These are phyloP conservation scores for Apus apus DNA, from an alignment of 2,113 vertebrate genomes.

Conservation along the genomic window DNA sequence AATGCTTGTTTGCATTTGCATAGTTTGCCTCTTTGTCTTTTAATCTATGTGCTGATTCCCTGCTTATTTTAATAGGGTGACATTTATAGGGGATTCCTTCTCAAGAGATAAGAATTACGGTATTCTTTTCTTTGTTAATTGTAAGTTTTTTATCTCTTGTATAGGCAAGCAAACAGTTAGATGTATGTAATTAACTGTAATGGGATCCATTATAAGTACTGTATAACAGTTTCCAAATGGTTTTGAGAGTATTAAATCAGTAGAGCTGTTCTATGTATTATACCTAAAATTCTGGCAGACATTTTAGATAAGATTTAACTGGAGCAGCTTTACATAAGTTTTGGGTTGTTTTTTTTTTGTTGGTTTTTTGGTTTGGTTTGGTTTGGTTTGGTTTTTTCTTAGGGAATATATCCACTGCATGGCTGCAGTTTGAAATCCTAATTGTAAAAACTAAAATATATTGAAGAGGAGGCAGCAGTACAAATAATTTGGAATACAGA, in stretches of 20 bases:
- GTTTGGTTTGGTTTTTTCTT: neutral
- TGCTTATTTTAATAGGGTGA: neutral
- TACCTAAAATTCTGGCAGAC: neutral
- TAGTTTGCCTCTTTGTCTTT: neutral
- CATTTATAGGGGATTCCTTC: neutral
- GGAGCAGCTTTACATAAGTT: neutral
- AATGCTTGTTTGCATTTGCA: neutral
- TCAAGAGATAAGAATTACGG: neutral
- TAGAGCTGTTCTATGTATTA: neutral
- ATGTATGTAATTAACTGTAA: neutral
- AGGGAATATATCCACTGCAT: neutral
- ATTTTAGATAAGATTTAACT: neutral
- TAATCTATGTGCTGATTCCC: neutral
- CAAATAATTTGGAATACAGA: neutral
- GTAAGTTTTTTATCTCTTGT: neutral
- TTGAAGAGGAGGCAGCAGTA: neutral
- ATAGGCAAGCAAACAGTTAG: neutral
- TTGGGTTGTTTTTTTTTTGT: too few species aligned
- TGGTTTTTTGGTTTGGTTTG: too few species aligned
- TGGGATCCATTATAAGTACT: neutral
- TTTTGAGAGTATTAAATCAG: neutral
- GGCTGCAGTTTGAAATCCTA: neutral
- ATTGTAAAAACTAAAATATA: neutral
- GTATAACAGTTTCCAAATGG: neutral
- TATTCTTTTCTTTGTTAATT: neutral